phyloP scores from a whole-genome alignment of 2,888 invertebrate species.

The Phaonia tiefii region DNA sequence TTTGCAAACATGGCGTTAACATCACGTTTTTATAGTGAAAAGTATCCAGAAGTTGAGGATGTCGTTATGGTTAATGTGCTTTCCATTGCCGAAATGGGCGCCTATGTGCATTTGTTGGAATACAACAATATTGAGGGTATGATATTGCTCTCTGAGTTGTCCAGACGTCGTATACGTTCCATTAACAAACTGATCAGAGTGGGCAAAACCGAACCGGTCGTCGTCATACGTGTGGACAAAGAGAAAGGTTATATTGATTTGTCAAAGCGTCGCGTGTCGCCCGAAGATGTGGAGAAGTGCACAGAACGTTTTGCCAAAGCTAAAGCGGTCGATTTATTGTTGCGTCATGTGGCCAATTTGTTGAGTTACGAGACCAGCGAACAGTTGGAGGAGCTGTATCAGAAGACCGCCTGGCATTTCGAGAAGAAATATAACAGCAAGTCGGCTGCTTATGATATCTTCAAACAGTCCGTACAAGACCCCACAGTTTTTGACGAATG shows the following conservation, averaged over 20 bases:
- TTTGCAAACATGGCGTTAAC: slow-evolving; percentile 87
- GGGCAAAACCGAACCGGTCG: slow-evolving; percentile 99
- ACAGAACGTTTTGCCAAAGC: slow-evolving; percentile 99
- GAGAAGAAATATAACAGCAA: slow-evolving; percentile 98
- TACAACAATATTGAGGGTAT: slow-evolving; percentile 99
- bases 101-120: slow-evolving; percentile 98
- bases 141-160: slow-evolving; percentile 98
- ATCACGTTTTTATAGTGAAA: slow-evolving; percentile 98
- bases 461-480: slow-evolving; percentile 98
- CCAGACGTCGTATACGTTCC: slow-evolving; percentile 98
- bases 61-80: slow-evolving; percentile 99
- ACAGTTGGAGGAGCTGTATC: slow-evolving; percentile 96
- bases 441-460: slow-evolving; percentile 97
- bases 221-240: slow-evolving; percentile 99
- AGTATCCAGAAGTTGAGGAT: slow-evolving; percentile 98
- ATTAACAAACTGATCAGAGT: slow-evolving; percentile 99
- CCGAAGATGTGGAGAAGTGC: slow-evolving; percentile 98
- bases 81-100: slow-evolving; percentile 99
- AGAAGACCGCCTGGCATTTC: slow-evolving; percentile 98
- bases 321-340: slow-evolving; percentile 98
- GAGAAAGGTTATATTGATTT: slow-evolving; percentile 99
- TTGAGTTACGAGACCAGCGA: slow-evolving; percentile 94
- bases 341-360: slow-evolving; percentile 98
- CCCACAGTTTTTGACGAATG: slow-evolving; percentile 97
- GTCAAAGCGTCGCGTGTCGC: slow-evolving; percentile 98